Evolutionary conservation across 2,888 invertebrate genomes (phyloP).

Genomic region (Lasioglossum leucozonium): DNA sequence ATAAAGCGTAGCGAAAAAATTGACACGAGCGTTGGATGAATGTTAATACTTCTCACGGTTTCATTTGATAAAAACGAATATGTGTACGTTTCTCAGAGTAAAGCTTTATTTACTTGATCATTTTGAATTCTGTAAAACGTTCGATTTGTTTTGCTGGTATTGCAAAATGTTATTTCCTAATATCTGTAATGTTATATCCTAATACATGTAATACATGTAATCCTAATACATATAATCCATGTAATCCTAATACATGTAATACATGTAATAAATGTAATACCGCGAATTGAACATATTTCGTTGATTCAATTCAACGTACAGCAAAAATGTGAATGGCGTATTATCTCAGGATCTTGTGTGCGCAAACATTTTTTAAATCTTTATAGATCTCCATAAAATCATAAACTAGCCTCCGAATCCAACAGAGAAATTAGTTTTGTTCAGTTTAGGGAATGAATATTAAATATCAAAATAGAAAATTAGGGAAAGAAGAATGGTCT

Average conservation of each 20-base stretch:
- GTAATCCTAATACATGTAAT: too few species aligned
- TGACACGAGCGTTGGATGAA: neutral
- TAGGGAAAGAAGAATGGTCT: neutral
- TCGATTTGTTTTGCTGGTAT: neutral
- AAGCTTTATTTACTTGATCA: neutral
- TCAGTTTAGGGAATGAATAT: neutral
- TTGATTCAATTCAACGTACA: too few species aligned
- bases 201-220: too few species aligned
- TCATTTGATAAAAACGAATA: neutral
- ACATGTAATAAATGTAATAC: neutral
- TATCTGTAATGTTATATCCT: too few species aligned
- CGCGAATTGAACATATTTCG: neutral
- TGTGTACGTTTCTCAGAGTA: neutral
- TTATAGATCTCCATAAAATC: neutral
- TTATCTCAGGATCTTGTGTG: too few species aligned
- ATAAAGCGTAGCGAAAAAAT: neutral
- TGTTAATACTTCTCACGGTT: neutral
- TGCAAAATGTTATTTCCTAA: neutral
- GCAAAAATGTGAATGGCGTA: too few species aligned
- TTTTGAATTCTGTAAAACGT: neutral
- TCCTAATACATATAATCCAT: too few species aligned
- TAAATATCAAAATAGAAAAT: neutral
- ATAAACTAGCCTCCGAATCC: neutral
- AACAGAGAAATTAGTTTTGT: neutral
- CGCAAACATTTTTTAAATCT: too few species aligned